Base-by-base conservation (phyloP, 1,140 invertebrate species). In the Himalopsyche phryganea region DNA sequence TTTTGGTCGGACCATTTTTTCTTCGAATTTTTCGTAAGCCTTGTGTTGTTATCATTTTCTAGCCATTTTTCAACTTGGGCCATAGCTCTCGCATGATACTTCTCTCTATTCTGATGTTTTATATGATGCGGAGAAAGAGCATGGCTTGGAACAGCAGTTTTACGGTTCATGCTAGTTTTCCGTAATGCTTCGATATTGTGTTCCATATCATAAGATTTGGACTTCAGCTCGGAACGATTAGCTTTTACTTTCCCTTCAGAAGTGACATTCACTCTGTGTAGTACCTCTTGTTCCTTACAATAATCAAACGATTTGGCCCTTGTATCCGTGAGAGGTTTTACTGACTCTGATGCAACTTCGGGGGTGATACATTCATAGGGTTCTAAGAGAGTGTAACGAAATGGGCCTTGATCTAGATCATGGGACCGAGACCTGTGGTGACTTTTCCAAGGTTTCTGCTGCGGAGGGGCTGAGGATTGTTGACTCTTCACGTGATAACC, bases 1-100 rank as follows among this genome's bases (percentile, higher is more conserved):
- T 60, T 59, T 20, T 63, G 56, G n/a, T 61, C 50, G 6, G 35
- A 9, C 62, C 58, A 60, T 35, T 60, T 60, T 38, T 61, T 61
- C 40, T 60, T 61, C 10, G 50, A 28, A 28, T 41, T 51, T 28
- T 65, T 65, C 48, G 46, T 65, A 11, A 65, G 44, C n/a, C 62
- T 57, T 0, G 58, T 77, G 67, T 52, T 74, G 71, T 61, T 80
- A 75, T 83, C 81, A 44, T 78, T 74, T 53, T 83, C 81, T 13
- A 83, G 60, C 81, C 81, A 83, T 50, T 79, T 75, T 4, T 82
- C 80, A 4, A 83, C 81, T 58, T 83, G 81, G 0, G 84, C 83
- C 86, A 88, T 89, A 1, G 86, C 86, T 45, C 85, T 69, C 1
- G 82, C 82, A 61, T 86, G 85, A 53, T 88, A 85, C 55, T 83